These are phyloP conservation scores for Rhinella marina DNA, from an alignment of 2,797 vertebrate species.

Conservation along the genomic window DNA sequence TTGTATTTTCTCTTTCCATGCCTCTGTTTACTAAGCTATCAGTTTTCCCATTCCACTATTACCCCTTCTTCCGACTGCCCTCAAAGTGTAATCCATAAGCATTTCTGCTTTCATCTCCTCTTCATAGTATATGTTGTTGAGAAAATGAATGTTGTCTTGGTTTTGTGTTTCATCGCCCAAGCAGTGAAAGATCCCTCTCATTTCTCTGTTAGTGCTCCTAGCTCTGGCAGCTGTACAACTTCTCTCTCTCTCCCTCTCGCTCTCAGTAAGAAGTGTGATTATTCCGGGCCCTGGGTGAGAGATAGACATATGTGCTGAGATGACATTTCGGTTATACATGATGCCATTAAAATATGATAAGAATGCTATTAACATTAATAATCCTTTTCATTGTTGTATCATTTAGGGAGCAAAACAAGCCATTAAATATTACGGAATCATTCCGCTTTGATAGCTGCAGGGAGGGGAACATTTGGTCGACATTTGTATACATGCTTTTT, in stretches of 20 bases:
- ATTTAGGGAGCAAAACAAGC: conserved; percentile 78
- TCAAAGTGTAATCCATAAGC: neutral
- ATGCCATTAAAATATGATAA: conserved; percentile 78
- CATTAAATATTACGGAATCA: conserved; percentile 75
- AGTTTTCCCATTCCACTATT: neutral
- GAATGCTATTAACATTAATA: conserved; percentile 77
- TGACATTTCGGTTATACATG: conserved; percentile 76
- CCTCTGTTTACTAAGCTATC: neutral
- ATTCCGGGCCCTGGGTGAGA: conserved; percentile 69
- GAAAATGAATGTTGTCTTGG: rapidly evolving
- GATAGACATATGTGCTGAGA: conserved; percentile 72
- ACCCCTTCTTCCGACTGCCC: rapidly evolving
- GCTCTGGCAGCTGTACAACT: conserved; percentile 56
- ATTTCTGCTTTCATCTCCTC: conserved; percentile 30
- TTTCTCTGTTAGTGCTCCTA: conserved; percentile 12
- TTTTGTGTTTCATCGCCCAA: conserved; percentile 18
- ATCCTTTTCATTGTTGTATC: conserved; percentile 78
- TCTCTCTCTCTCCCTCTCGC: conserved; percentile 62
- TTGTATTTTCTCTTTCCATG: neutral
- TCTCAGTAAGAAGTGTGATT: conserved; percentile 68
- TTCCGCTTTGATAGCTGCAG: conserved; percentile 72
- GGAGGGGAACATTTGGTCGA: conserved; percentile 69
- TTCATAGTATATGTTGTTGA: conserved; percentile 47
- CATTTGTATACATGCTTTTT: conserved; percentile 66
- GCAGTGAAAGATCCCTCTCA: conserved; percentile 46